These are phyloP conservation scores for Zaprionus davidi DNA, from an alignment of 1,140 invertebrate genomes.

Conservation along the genomic window DNA sequence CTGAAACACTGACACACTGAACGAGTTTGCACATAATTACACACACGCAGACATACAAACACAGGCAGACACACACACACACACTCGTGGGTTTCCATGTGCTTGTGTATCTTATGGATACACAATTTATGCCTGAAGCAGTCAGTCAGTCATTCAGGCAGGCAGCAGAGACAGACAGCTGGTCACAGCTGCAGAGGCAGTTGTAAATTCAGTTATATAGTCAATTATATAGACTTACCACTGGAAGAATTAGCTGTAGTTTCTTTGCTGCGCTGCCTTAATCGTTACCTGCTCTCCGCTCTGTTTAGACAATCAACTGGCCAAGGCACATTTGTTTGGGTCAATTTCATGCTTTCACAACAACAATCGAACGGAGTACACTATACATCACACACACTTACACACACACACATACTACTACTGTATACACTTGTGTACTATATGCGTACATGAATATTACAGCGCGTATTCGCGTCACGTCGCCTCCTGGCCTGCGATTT, in stretches of 20 bases:
- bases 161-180: background rate
- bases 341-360: constrained; percentile 27
- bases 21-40: constrained; percentile 63
- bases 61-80: constrained; percentile 12
- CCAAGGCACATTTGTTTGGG: constrained; percentile 49
- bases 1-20: constrained; percentile 81
- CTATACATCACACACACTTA: constrained; percentile 3
- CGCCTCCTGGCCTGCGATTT: constrained; percentile 1
- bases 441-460: background rate
- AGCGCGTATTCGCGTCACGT: constrained; percentile 2
- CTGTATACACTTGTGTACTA: background rate
- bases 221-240: constrained; percentile 55
- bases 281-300: background rate
- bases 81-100: constrained; percentile 10
- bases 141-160: constrained; percentile 23
- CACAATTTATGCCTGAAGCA: constrained; percentile 76
- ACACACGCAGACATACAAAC: constrained; percentile 21
- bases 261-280: constrained; percentile 1
- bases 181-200: background rate
- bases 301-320: constrained; percentile 27
- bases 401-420: constrained; percentile 21
- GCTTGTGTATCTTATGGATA: constrained; percentile 75
- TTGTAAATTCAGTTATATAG: background rate
- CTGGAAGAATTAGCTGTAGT: constrained; percentile 40
- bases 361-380: constrained; percentile 1